phyloP scores from a whole-genome alignment of 2,888 invertebrate genomes.

The Mesochorus sp. region DNA sequence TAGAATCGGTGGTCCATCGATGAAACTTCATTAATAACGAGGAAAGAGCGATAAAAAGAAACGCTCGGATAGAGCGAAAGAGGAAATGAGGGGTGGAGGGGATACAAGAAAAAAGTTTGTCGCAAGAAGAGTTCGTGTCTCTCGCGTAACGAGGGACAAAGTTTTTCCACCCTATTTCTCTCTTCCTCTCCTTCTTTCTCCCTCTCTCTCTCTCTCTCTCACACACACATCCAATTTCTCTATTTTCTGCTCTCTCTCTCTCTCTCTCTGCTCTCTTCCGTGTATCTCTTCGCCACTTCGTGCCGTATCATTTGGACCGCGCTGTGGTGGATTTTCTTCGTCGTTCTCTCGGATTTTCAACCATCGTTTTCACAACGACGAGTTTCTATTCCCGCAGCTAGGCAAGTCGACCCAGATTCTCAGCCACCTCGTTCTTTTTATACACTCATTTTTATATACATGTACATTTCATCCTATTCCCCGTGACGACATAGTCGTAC shows the following conservation, averaged over 20 bases:
- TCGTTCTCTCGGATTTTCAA: constrained; percentile 39
- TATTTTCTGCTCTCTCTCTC: background rate
- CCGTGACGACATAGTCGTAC: constrained; percentile 11
- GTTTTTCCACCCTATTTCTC: constrained; percentile 44
- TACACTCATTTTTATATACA: background rate
- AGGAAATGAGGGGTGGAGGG: background rate
- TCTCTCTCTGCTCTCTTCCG: background rate
- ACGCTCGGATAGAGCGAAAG: background rate
- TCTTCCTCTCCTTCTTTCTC: background rate
- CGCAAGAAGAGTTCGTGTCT: constrained; percentile 31
- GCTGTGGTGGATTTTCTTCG: constrained; percentile 32
- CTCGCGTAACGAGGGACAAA: constrained; percentile 62
- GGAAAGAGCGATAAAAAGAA: constrained; percentile 11
- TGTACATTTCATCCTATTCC: constrained; percentile 7
- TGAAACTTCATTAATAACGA: constrained; percentile 32
- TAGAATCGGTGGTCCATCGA: constrained; percentile 1
- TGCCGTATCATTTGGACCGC: constrained; percentile 15
- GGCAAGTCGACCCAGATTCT: constrained; percentile 45
- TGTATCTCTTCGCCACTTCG: constrained; percentile 10
- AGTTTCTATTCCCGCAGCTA: constrained; percentile 30
- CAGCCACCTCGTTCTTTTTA: constrained; percentile 2
- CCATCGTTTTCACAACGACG: constrained; percentile 31
- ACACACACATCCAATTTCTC: too few species aligned
- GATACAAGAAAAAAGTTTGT: constrained; percentile 33
- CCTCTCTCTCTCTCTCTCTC: background rate